Evolutionary conservation across 2,888 invertebrate genomes (phyloP), one percentile per base, ranked within the genome.

Genomic region (Chymomyza caudatula): DNA sequence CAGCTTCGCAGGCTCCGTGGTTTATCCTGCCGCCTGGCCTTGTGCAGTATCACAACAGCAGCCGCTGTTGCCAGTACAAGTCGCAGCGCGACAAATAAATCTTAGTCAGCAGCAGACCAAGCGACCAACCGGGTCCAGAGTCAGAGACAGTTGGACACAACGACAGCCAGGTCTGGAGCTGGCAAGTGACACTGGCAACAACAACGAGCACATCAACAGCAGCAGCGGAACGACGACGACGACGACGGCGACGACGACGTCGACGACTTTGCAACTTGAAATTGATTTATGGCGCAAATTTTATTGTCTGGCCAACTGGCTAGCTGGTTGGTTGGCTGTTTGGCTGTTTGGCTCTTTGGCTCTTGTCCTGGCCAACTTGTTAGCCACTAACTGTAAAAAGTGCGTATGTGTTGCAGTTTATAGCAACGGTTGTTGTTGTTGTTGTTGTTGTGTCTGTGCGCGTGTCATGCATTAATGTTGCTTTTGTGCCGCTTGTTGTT

Each of bases 1-100:
- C 29, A 37, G 29, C 20, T 53, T 67, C 73, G 68, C 87, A 88
- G 88, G 89, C 89, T 89, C 88, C 89, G 86, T 88, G 88, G 88
- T 83, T 87, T 87, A 87, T 88, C 89, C 89, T 88, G 88, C 71
- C 78, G 70, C 77, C 76, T 84, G 87, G 81, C 83, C 85, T 87
- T 80, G 87, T 87, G 86, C 88, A 88, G 88, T 88, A 80, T 82
- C 80, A 79, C 85, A 83, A 82, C 87, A 88, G 86, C 88, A 89
- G 89, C 86, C 88, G 89, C 86, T 88, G 86, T 85, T 85, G 87
- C 84, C 87, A 89, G 88, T 89, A 74, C 85, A 79, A 79, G 61
- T 47, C 65, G 59, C 51, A 47, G 47, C 54, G 29, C 74, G 74
- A 78, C 83, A 83, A 86, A 86, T 86, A 87, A 87, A 86, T 86